phyloP scores from a whole-genome alignment of 2,113 vertebrate genomes.

The Mesitornis unicolor region DNA sequence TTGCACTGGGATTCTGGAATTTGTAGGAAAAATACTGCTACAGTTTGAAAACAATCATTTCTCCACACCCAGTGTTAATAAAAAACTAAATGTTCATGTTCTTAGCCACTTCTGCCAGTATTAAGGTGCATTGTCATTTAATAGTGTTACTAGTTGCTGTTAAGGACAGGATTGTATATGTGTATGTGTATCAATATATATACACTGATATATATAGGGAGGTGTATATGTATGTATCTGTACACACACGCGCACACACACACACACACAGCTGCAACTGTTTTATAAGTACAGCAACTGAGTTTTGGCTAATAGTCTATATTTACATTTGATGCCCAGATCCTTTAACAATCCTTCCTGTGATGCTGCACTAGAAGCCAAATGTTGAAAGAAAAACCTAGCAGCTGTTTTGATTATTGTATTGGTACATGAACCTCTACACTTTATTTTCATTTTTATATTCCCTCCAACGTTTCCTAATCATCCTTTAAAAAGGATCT shows the following conservation, averaged over 20 bases:
- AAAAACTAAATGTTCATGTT: background rate
- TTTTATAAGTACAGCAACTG: background rate
- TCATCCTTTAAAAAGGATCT: background rate
- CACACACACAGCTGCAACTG: background rate
- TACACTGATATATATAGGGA: background rate
- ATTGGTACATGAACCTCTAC: constrained; percentile 3
- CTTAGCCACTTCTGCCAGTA: background rate
- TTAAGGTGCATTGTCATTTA: background rate
- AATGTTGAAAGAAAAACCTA: constrained; percentile 43
- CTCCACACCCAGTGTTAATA: background rate
- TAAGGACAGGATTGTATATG: background rate
- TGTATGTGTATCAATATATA: background rate
- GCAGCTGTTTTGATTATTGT: constrained; percentile 68
- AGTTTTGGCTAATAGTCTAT: constrained; percentile 37
- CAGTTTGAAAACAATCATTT: background rate
- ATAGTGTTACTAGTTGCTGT: background rate
- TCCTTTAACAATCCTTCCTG: constrained; percentile 54
- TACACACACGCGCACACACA: background rate
- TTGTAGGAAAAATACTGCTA: background rate
- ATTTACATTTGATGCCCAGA: constrained; percentile 52
- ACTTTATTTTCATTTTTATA: constrained; percentile 12
- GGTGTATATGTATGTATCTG: fast-evolving
- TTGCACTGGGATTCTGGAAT: background rate
- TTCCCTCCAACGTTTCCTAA: background rate
- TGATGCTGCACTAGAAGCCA: constrained; percentile 54